Conservation (phyloP, 2,797 vertebrate species). For the Crypturellus tataupa region DNA sequence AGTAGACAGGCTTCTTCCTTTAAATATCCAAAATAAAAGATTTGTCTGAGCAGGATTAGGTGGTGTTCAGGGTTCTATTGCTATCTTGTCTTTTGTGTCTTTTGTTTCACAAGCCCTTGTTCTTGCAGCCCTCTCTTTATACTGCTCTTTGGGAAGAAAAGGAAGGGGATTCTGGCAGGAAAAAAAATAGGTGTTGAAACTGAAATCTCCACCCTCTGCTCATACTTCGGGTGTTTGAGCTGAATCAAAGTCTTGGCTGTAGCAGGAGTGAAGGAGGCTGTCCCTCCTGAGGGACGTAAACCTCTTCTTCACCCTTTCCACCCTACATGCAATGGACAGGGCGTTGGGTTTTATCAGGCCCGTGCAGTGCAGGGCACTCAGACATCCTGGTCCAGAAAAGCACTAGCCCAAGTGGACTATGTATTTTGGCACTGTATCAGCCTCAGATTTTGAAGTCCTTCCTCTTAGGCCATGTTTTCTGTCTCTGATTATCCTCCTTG, state of each 20-base stretch:
- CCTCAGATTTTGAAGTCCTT: not conserved
- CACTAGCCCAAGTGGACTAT: not conserved
- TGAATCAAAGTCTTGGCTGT: not conserved
- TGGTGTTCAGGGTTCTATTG: not conserved
- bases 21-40: slow-evolving; percentile 66
- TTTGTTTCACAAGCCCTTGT: slow-evolving; percentile 44
- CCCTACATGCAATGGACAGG: not conserved
- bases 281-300: not conserved
- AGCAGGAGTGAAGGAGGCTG: not conserved
- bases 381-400: not conserved
- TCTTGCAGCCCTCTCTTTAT: not conserved
- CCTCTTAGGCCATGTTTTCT: not conserved
- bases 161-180: not conserved
- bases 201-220: not conserved
- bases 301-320: not conserved
- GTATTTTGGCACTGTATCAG: not conserved
- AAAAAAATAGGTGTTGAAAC: not conserved
- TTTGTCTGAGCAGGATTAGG: slow-evolving; percentile 56
- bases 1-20: slow-evolving; percentile 45
- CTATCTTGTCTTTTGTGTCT: slow-evolving; percentile 30
- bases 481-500: not conserved
- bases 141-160: slow-evolving; percentile 19
- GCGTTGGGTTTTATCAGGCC: not conserved
- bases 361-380: not conserved
- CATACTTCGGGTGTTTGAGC: not conserved